These are phyloP conservation scores for Mionectes olivaceus DNA, from an alignment of 2,797 vertebrate genomes.

Conservation along the genomic window DNA sequence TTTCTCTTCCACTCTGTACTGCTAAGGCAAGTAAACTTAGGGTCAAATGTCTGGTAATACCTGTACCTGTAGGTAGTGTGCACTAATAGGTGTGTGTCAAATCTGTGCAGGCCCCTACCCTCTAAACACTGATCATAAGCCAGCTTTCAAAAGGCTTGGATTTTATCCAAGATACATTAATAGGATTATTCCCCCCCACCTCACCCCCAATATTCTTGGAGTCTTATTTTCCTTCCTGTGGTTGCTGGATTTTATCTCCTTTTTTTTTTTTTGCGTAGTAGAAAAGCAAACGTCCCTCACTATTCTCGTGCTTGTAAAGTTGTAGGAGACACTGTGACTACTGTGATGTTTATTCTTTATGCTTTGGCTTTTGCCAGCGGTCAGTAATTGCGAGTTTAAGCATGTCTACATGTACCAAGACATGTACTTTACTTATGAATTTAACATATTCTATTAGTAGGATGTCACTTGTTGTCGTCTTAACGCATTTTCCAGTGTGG, in stretches of 20 bases:
- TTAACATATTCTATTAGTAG: neutral
- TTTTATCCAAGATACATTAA: neutral
- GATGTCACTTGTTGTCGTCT: neutral
- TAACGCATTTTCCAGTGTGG: neutral
- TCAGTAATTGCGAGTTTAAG: neutral
- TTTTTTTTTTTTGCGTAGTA: neutral
- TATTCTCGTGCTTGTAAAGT: accelerated
- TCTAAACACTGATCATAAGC: neutral
- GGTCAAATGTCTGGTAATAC: neutral
- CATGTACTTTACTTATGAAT: neutral
- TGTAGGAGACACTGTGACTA: neutral
- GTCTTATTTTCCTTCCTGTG: neutral
- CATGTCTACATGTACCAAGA: neutral
- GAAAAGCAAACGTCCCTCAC: neutral
- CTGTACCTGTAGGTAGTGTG: neutral
- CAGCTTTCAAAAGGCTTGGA: neutral
- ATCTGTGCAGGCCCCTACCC: neutral
- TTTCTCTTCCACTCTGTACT: neutral
- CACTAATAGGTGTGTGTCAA: neutral
- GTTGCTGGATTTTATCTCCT: neutral
- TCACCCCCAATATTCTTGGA: neutral
- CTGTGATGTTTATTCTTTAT: neutral
- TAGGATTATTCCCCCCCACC: neutral
- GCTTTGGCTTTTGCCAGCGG: neutral
- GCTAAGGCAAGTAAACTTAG: neutral